Evolutionary conservation across 92 coral and sea anemone genomes (phyloP), one percentile per base, ranked within the genome.

Genomic region (Epizoanthus stellaris): DNA sequence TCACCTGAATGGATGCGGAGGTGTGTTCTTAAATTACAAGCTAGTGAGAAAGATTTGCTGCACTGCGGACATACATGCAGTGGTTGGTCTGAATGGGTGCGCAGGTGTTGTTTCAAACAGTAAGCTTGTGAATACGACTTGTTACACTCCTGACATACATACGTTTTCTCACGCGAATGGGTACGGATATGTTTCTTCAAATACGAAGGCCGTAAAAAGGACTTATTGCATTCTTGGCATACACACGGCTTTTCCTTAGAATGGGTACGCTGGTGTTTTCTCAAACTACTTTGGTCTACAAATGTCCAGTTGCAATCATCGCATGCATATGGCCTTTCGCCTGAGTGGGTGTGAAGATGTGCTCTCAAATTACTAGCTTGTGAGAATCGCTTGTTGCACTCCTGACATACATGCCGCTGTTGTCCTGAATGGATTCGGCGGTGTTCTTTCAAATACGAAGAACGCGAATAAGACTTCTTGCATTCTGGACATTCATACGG

Each of bases 141-240:
- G 36, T 64, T 38, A 3, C 69, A 64, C 69, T 64, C 12, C 12
- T 64, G 5, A 38, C 69, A 64, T 7, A 7, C 16, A 15, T 64
- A 6, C 1, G 39, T 40, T 23, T 64, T 64, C 23, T 8, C 69
- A 23, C 69, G 36, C 36, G 69, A 20, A 64, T 64, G 69, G 39
- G 39, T 64, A 15, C 69, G 36, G 15, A 1, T 13, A 64, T 64
- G 69, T 23, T 64, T 64, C 4, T 3, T 38, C 39, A 64, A 23
- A 23, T 64, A 64, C 39, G 9, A 20, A 16, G 39, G 5, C 30
- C 5, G 69, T 7, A 38, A 64, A 64, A 64, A 64, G 12, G 40
- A 64, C 15, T 64, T 64, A 34, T 21, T 64, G 15, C 69, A 64
- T 6, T 64, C 69, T 64, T 64, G 69, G n/a, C 69, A 64, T 20